These are phyloP conservation scores for Copsychus sechellarum DNA, from an alignment of 2,113 vertebrate species.

Conservation along the genomic window DNA sequence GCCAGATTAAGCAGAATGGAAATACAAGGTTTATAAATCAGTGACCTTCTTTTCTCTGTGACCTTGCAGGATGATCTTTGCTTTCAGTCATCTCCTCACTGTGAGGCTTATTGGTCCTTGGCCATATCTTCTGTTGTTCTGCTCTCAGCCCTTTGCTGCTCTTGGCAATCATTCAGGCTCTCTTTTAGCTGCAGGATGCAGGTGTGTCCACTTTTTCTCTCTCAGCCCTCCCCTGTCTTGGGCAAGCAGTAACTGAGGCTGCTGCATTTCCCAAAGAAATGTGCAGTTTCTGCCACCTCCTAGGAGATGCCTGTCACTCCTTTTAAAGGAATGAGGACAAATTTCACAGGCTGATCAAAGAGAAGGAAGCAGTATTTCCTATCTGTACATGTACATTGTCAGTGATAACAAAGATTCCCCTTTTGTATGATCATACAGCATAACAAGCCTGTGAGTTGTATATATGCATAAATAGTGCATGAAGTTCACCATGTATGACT, in stretches of 20 bases:
- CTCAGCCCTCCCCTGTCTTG: neutral
- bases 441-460: neutral
- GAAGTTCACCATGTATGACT: neutral
- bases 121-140: neutral
- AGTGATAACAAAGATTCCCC: neutral
- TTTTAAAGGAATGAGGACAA: neutral
- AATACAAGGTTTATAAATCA: neutral
- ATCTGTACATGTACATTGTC: neutral
- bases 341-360: neutral
- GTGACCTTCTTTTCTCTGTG: neutral
- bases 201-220: neutral
- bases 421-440: neutral
- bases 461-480: neutral
- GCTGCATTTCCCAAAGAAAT: neutral
- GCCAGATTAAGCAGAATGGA: neutral
- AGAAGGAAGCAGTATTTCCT: neutral
- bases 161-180: neutral
- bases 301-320: neutral
- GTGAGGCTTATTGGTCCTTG: neutral
- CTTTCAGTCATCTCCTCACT: neutral
- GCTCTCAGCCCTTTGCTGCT: neutral
- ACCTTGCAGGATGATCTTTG: neutral
- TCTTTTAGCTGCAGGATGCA: neutral
- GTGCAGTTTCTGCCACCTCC: neutral
- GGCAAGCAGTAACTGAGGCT: neutral